phyloP scores from a whole-genome alignment of 2,888 invertebrate species.

The Drosophila meridiana region DNA sequence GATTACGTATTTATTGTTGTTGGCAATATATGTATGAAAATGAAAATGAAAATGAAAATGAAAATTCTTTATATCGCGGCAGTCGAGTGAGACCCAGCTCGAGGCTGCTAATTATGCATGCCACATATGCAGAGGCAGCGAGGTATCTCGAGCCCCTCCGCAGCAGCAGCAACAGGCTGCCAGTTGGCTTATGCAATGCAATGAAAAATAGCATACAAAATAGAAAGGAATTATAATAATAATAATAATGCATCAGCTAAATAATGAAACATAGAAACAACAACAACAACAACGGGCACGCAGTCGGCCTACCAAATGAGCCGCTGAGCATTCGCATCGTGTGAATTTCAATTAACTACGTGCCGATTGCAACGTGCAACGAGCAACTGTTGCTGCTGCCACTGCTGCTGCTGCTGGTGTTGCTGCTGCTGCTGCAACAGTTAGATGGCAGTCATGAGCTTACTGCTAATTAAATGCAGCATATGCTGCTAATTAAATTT shows the following conservation, averaged over 20 bases:
- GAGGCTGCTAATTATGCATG: constrained; percentile 77
- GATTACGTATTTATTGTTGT: constrained; percentile 79
- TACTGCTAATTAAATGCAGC: constrained; percentile 68
- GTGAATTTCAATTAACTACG: constrained; percentile 82
- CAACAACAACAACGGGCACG: constrained; percentile 51
- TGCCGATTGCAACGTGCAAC: constrained; percentile 29
- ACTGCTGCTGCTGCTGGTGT: constrained; percentile 1
- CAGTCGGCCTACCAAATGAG: constrained; percentile 77
- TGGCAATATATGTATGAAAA: constrained; percentile 60
- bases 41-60: constrained; percentile 68
- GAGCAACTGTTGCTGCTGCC: constrained; percentile 22
- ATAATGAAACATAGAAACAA: constrained; percentile 46
- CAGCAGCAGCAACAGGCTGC: constrained; percentile 60
- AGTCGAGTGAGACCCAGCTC: constrained; percentile 46
- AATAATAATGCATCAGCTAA: constrained; percentile 71
- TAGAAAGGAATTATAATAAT: constrained; percentile 76
- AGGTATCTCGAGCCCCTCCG: neutral
- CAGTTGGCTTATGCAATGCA: constrained; percentile 58
- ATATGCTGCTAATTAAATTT: constrained; percentile 79
- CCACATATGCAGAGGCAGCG: constrained; percentile 65
- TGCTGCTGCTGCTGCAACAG: constrained; percentile 42
- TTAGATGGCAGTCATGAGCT: constrained; percentile 65
- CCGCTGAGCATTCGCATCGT: constrained; percentile 70
- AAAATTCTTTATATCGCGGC: constrained; percentile 55
- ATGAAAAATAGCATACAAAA: constrained; percentile 30